Base-by-base conservation (phyloP, 2,888 invertebrate species). In the Bombylius major region DNA sequence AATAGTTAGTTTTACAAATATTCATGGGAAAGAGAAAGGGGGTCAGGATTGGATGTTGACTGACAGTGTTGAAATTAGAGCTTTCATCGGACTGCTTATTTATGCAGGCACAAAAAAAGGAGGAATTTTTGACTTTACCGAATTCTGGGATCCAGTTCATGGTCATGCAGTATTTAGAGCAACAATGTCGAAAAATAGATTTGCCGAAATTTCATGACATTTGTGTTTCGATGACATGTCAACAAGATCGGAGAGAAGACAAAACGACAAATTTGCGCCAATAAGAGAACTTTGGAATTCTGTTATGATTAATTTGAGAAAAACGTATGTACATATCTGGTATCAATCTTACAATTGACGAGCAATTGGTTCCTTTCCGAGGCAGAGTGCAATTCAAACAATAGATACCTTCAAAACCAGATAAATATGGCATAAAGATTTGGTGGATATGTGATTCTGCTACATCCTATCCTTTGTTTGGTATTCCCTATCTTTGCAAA, bases 401-500 rank as follows among this genome's bases (percentile, higher is more conserved):
- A 42, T 42, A 50, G 9, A 42, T 39, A 11, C 50, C 50, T 23
- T 47, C 45, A 39, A 53, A 56, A 34, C 56, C 56, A 13, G 56
- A 46, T 49, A 56, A 53, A 46, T 56, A 56, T 46, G 49, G 56
- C 12, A 49, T 56, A 32, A 56, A 56, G 47, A 46, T 56, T n/a
- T 56, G 52, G 52, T 56, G 56, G 56, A 42, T 56, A 31, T 46
- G 46, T 34, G 51, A 55, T 51, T 23, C 42, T 7, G 23, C 5
- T 11, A 55, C 36, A 31, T 33, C 23, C n/a, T 56, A 52, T 47
- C 50, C 53, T 32, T 34, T 50, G 36, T 50, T 46, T 55, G n/a
- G n/a, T n/a, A n/a, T n/a, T n/a, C n/a, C n/a, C n/a, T n/a, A 47
- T 42, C 44, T 50, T 7, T 49, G 54, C 34, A 49, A 49, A 31